Evolutionary conservation across 2,888 invertebrate species (phyloP).

Genomic region (Euzophera pinguis): DNA sequence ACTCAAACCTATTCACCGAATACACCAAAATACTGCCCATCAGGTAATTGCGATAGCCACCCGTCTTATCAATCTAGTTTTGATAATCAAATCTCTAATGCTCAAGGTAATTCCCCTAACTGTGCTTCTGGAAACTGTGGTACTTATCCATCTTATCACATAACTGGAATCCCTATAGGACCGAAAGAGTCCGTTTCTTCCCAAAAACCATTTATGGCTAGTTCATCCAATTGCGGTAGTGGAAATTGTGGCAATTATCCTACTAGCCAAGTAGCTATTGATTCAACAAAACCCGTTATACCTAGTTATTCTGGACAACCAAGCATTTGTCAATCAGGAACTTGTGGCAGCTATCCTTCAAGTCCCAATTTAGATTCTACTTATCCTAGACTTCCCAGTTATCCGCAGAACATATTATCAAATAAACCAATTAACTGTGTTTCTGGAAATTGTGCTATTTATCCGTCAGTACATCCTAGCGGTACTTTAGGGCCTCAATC

Average conservation of each 20-base stretch:
- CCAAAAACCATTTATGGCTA: slow-evolving; percentile 13
- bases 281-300: slow-evolving; percentile 11
- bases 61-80: neutral
- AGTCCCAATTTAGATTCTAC: neutral
- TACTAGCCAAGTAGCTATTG: neutral
- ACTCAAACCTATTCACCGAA: slow-evolving; percentile 18
- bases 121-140: slow-evolving; percentile 34
- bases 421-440: slow-evolving; percentile 13
- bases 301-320: slow-evolving; percentile 4
- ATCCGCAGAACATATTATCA: neutral
- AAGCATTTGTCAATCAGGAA: slow-evolving; percentile 20
- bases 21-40: slow-evolving; percentile 12
- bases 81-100: neutral
- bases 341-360: slow-evolving; percentile 15
- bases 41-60: neutral
- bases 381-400: neutral
- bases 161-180: neutral
- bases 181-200: neutral
- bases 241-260: slow-evolving; percentile 28
- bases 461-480: neutral
- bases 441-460: slow-evolving; percentile 16
- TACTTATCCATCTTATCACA: neutral
- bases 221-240: slow-evolving; percentile 24
- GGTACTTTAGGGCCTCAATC: neutral
- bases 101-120: slow-evolving; percentile 15